Percentiles rank a stretch among this genome's conserved stretches.
Conservation (phyloP, 2,113 vertebrate genomes). For the Bubo blakistoni region DNA sequence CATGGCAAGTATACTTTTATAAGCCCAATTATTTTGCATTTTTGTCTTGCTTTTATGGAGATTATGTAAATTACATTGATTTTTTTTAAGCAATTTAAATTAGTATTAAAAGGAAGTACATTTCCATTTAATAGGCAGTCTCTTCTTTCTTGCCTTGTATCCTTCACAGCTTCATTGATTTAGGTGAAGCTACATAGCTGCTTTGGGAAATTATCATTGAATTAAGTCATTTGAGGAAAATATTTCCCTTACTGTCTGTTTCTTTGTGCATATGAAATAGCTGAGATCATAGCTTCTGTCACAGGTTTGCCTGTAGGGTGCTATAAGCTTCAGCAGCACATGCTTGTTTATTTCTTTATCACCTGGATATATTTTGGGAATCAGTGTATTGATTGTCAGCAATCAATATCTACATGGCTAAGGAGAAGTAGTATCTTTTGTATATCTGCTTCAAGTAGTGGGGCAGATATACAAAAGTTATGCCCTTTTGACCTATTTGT, state of each 20-base stretch:
- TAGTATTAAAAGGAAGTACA: background rate
- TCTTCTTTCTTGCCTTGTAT: background rate
- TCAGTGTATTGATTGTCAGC: background rate
- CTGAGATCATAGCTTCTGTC: background rate
- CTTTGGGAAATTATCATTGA: background rate
- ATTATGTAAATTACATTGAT: background rate
- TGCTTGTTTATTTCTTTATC: background rate
- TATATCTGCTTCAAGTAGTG: background rate
- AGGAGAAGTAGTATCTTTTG: background rate
- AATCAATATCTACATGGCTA: background rate
- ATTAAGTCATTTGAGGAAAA: background rate
- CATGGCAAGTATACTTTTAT: background rate
- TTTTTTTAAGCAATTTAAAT: background rate
- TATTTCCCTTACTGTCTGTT: background rate
- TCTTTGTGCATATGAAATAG: background rate
- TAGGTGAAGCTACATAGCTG: background rate
- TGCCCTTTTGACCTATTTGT: background rate
- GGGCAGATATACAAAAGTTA: background rate
- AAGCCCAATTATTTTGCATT: background rate
- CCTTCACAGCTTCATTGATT: background rate
- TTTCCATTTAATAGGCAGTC: background rate
- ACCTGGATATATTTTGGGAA: background rate
- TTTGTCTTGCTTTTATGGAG: background rate
- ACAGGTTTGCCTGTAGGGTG: background rate
- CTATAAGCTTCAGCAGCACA: background rate